Evolutionary conservation across 1,140 invertebrate genomes (phyloP).

Genomic region (Drosophila prosaltans): DNA sequence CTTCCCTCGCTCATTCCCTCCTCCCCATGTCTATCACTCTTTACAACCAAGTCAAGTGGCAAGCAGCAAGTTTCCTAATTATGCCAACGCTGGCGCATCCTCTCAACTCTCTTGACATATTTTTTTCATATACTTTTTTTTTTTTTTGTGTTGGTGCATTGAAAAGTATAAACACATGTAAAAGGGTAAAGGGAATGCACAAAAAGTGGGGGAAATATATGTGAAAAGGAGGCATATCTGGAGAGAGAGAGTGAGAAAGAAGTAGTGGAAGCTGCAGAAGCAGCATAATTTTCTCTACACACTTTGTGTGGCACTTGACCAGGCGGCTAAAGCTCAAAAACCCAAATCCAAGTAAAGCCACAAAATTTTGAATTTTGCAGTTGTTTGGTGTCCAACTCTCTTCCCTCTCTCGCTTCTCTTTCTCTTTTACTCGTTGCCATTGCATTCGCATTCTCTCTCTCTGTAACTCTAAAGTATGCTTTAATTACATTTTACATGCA

Average conservation of each 20-base stretch:
- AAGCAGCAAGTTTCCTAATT: conserved; percentile 12
- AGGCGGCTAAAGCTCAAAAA: conserved; percentile 1
- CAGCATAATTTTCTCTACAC: neutral
- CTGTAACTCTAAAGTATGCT: conserved; percentile 10
- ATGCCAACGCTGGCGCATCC: conserved; percentile 6
- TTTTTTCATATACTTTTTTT: neutral
- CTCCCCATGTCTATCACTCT: neutral
- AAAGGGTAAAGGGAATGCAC: neutral
- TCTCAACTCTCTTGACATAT: conserved; percentile 6
- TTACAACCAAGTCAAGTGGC: conserved; percentile 10
- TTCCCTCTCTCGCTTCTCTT: no score
- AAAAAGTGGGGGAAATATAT: no score
- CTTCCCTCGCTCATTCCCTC: neutral
- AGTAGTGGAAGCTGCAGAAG: no score
- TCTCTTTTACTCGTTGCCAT: no score
- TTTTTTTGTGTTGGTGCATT: neutral
- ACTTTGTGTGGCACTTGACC: conserved; percentile 2
- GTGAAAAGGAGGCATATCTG: no score
- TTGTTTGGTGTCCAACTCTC: neutral
- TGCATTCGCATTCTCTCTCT: neutral
- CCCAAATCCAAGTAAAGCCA: conserved; percentile 3
- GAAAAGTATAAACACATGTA: conserved; percentile 2
- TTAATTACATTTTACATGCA: conserved; percentile 13
- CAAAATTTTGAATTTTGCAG: conserved; percentile 8
- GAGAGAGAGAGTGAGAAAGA: neutral